These are phyloP conservation scores for Phrynocephalus vlangalii DNA, from an alignment of 2,797 vertebrate species.

Conservation along the genomic window DNA sequence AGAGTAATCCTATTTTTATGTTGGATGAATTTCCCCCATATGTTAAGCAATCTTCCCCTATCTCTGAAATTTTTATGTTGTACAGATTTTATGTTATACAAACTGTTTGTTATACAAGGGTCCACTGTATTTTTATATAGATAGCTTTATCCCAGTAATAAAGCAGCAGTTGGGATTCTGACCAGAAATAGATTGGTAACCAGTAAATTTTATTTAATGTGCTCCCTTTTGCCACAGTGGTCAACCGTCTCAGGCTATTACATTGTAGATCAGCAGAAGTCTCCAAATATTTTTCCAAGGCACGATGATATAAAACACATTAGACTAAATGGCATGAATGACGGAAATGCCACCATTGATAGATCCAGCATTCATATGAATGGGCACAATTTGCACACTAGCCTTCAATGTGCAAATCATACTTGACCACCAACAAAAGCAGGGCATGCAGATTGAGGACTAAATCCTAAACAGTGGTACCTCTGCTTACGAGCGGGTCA, in stretches of 20 bases:
- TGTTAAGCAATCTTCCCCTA: too few species aligned
- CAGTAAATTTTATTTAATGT: neutral
- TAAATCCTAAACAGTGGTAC: neutral
- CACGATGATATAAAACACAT: neutral
- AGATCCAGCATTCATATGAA: neutral
- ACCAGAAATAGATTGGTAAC: neutral
- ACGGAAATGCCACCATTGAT: neutral
- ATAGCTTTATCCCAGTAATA: too few species aligned
- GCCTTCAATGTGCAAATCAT: neutral
- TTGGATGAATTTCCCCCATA: too few species aligned
- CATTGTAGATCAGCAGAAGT: neutral
- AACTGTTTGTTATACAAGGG: too few species aligned
- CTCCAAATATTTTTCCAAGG: neutral
- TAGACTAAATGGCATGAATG: neutral
- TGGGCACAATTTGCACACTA: neutral
- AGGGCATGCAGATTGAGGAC: neutral
- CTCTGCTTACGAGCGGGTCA: too few species aligned
- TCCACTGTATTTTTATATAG: too few species aligned
- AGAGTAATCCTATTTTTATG: too few species aligned
- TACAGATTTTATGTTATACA: too few species aligned
- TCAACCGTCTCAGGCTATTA: neutral
- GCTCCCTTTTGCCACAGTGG: too few species aligned
- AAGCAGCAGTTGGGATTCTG: too few species aligned
- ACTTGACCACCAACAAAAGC: neutral
- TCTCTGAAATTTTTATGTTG: too few species aligned